A percentile compares a stretch with the other conserved stretches of the same genome.
These are phyloP conservation scores for Eublepharis macularius DNA, from an alignment of 2,113 vertebrate genomes.

Conservation along the genomic window DNA sequence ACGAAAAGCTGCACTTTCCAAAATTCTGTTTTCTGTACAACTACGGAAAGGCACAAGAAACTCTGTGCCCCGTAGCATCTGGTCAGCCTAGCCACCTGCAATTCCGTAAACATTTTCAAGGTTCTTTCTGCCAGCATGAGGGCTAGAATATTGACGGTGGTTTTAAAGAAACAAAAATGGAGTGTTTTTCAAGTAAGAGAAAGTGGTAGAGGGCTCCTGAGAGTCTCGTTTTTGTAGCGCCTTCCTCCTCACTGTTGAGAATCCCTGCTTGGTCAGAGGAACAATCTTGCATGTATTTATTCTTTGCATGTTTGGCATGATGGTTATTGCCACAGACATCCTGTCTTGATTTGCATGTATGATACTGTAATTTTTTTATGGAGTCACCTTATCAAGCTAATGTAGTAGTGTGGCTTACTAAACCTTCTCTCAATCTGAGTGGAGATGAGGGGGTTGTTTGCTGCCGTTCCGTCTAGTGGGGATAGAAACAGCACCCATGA, in stretches of 20 bases:
- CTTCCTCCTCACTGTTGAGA: constrained; percentile 9
- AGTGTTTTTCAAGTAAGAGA: neutral
- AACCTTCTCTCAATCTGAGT: neutral
- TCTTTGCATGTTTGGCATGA: constrained; percentile 17
- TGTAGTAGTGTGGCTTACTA: neutral
- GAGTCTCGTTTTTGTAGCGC: too few species aligned
- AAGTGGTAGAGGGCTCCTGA: neutral
- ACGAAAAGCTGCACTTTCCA: neutral
- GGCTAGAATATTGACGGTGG: neutral
- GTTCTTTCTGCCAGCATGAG: neutral
- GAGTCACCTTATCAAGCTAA: neutral
- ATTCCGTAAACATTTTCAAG: neutral
- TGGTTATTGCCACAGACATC: neutral
- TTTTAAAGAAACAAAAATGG: neutral
- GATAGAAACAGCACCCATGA: neutral
- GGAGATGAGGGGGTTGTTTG: neutral
- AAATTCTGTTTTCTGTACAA: neutral
- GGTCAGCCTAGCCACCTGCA: neutral
- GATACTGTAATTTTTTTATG: neutral
- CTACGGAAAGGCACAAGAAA: neutral
- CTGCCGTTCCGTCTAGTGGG: neutral
- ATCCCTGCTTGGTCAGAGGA: constrained; percentile 15
- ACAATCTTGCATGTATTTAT: neutral
- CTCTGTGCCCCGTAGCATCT: neutral
- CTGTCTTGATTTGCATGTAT: neutral